phyloP scores from a whole-genome alignment of 2,888 invertebrate species.

The Yponomeuta evonymella region DNA sequence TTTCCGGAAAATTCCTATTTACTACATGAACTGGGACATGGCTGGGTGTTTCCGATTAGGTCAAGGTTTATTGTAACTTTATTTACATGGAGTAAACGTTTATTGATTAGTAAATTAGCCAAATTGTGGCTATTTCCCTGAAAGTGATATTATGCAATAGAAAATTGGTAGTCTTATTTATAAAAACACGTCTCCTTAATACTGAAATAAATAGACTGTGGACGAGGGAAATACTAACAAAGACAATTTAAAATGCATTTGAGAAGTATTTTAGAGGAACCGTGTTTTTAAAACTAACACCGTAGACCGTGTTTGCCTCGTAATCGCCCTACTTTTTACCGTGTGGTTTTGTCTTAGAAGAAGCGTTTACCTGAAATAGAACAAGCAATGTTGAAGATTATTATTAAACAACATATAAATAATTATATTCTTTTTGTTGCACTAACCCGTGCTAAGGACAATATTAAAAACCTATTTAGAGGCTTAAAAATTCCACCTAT shows the following conservation, averaged over 20 bases:
- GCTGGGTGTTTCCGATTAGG: not conserved
- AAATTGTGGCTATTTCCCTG: conserved; percentile 1
- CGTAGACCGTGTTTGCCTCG: too few relatives aligned
- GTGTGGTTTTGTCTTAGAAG: not conserved
- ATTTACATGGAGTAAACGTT: not conserved
- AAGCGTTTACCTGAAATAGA: not conserved
- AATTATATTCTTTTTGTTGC: not conserved
- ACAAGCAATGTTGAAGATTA: not conserved
- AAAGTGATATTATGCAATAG: not conserved
- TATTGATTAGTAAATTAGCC: conserved; percentile 2
- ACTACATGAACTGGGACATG: not conserved
- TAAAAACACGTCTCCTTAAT: too few relatives aligned
- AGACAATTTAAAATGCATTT: too few relatives aligned
- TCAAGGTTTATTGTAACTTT: conserved; percentile 8
- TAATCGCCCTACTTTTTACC: too few relatives aligned
- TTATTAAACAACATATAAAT: not conserved
- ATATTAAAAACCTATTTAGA: too few relatives aligned
- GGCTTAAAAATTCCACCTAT: too few relatives aligned
- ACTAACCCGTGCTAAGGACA: too few relatives aligned
- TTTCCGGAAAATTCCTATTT: conserved; percentile 14
- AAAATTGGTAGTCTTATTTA: too few relatives aligned
- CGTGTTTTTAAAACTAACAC: too few relatives aligned
- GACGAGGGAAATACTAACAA: too few relatives aligned
- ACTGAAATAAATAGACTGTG: too few relatives aligned
- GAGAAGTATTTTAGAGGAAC: too few relatives aligned